Base-by-base conservation (phyloP, 35 echinoderm and acorn worm species). In the Heliocidaris erythrogramma region DNA sequence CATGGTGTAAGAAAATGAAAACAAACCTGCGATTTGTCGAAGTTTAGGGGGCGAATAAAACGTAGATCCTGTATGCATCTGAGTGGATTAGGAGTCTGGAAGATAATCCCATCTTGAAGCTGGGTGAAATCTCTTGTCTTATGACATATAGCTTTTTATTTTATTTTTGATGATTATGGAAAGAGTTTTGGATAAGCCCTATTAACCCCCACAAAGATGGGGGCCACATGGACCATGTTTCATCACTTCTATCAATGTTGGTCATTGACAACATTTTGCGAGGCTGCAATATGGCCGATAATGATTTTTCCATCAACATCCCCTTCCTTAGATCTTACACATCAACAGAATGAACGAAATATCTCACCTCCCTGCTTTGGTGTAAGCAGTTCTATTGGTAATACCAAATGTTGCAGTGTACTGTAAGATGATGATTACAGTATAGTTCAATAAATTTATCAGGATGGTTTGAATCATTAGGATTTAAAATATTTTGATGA, bases 1-100 rank as follows among this genome's bases (percentile, higher is more conserved):
- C 65, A 78, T 78, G 21, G 65, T n/a, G 27, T 78, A 78, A 78
- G 65, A 78, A 78, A 78, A 78, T n/a, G 65, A 78, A 78, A 78
- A 78, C 65, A 78, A 78, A 78, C 65, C 24, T 69, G 27, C 7
- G 65, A 78, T 78, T n/a, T 78, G 6, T 24, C 5, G 18, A 78
- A 78, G 65, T 17, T 78, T n/a, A 78, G 65, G 5, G 27, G 65
- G 21, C 21, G 27, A 24, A 21, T n/a, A 24, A 78, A 24, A 78
- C 17, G 65, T n/a, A 78, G 5, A 69, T 69, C 5, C 60, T 6
- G 21, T 69, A 18, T 69, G 24, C 65, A 24, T 6, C 65, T 27
- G 65, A n/a, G 0, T 2, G 65, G 65, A 78, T 78, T 78, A 78
- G 27, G 65, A 78, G 27, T 78, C 65, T 24, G 27, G 65, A n/a